phyloP scores from a whole-genome alignment of 2,113 vertebrate species.

The Myxocyprinus asiaticus region DNA sequence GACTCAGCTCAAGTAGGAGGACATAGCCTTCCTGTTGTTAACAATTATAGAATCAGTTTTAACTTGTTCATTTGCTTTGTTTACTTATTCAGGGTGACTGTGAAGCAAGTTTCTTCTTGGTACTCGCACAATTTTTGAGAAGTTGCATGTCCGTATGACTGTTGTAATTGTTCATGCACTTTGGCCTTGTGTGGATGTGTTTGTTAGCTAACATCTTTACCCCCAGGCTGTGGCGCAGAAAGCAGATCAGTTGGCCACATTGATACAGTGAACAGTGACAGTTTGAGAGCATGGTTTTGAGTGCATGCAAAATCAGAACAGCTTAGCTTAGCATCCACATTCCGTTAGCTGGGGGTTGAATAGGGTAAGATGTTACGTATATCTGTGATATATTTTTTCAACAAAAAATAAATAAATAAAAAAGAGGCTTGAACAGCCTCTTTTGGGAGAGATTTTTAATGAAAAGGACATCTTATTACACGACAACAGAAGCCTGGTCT shows the following conservation, averaged over 20 bases:
- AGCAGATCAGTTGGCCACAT: neutral
- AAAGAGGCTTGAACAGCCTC: too few relatives aligned
- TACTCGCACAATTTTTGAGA: neutral
- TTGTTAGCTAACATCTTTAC: conserved; percentile 2
- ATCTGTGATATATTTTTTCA: conserved; percentile 42
- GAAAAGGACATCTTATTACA: conserved; percentile 21
- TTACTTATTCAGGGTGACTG: neutral
- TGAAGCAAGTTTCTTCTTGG: neutral
- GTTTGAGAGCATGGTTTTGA: neutral
- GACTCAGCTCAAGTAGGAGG: too few relatives aligned
- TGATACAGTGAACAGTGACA: conserved; percentile 19
- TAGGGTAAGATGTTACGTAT: conserved; percentile 39
- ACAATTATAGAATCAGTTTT: too few relatives aligned
- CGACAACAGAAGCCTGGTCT: conserved; percentile 60
- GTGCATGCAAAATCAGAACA: conserved; percentile 35
- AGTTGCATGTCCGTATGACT: neutral
- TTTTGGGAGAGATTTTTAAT: conserved; percentile 19
- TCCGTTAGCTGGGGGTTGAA: conserved; percentile 21
- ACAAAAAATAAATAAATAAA: too few relatives aligned
- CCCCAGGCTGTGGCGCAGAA: neutral
- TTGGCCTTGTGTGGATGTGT: neutral
- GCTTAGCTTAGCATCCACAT: conserved; percentile 34
- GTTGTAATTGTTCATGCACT: neutral
- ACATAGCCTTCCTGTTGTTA: too few relatives aligned
- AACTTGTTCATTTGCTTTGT: too few relatives aligned